These are phyloP conservation scores for Mus caroli DNA, from an alignment of 2,797 vertebrate species.

Conservation along the genomic window DNA sequence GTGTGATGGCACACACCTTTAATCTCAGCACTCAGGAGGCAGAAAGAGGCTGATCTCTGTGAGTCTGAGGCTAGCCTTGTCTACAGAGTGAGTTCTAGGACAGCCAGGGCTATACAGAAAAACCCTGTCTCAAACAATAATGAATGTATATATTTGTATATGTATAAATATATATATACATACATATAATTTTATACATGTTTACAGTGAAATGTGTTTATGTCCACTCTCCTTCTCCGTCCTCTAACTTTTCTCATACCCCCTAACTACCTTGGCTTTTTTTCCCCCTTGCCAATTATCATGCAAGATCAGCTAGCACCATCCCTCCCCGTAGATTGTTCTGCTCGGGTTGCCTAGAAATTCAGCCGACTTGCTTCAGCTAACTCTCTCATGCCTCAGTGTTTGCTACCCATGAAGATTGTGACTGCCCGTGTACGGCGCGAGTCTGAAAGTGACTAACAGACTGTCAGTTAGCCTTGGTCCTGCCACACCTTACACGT, in stretches of 20 bases:
- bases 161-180: too few species aligned
- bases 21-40: background rate
- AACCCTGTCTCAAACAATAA: background rate
- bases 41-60: background rate
- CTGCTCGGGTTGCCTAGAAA: too few species aligned
- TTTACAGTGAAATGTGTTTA: background rate
- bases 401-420: background rate
- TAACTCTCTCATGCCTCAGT: background rate
- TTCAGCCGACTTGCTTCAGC: too few species aligned
- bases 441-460: background rate
- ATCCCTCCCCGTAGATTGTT: background rate
- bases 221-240: background rate
- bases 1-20: background rate
- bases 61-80: background rate
- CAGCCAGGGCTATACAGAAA: background rate
- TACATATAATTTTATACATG: background rate
- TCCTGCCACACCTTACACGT: background rate
- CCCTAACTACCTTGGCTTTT: background rate
- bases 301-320: conserved; percentile 39
- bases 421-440: background rate
- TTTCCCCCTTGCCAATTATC: background rate
- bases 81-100: background rate
- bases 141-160: too few species aligned
- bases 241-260: background rate
- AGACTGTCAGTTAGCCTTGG: background rate